phyloP scores from a whole-genome alignment of 2,797 vertebrate genomes.

The Morelia viridis region DNA sequence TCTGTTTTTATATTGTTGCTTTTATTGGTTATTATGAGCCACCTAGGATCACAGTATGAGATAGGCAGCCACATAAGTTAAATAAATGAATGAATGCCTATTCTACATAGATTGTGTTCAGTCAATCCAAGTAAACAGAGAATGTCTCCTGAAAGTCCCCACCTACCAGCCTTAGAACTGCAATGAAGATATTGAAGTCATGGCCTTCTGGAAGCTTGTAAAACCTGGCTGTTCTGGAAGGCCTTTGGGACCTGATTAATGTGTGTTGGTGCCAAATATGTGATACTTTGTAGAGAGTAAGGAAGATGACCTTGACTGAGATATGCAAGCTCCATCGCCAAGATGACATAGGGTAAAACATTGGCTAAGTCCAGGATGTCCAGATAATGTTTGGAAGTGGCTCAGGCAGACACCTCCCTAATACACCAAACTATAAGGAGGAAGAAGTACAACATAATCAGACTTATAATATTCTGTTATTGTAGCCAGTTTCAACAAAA shows the following conservation, averaged over 20 bases:
- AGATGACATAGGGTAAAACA: not conserved
- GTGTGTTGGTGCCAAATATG: not conserved
- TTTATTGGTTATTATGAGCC: no score
- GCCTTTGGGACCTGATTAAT: not conserved
- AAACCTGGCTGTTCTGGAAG: not conserved
- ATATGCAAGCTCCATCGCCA: not conserved
- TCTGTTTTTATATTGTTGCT: no score
- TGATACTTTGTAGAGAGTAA: not conserved
- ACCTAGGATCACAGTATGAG: no score
- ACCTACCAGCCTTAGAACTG: no score
- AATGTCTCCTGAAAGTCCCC: no score
- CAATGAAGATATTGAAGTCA: not conserved
- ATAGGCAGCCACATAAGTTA: no score
- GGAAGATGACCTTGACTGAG: not conserved
- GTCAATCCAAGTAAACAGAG: no score
- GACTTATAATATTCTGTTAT: not conserved
- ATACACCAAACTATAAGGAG: not conserved
- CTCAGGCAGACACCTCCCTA: not conserved
- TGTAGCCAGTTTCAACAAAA: not conserved
- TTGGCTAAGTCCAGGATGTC: not conserved
- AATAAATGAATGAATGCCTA: no score
- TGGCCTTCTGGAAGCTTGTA: not conserved
- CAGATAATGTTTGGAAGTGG: not conserved
- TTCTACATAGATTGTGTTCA: no score
- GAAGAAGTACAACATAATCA: not conserved